Evolutionary conservation across 2,113 vertebrate species (phyloP), one percentile per base, ranked within the genome.

Genomic region (Phocoena phocoena): DNA sequence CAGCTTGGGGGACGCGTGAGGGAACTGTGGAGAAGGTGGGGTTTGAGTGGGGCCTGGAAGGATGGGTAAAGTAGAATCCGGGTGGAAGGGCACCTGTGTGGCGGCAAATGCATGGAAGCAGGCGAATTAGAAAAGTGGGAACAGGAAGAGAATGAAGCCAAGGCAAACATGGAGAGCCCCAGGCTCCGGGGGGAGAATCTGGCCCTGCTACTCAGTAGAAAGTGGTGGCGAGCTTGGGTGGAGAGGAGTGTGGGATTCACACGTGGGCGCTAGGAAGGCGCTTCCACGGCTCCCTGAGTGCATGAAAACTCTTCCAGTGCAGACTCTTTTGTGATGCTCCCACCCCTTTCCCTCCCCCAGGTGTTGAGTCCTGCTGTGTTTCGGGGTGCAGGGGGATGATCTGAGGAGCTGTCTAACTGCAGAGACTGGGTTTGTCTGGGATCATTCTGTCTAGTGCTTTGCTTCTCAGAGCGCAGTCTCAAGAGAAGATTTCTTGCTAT

Each of bases 241-340:
- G 88, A 20, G 41, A 15, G 81, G 73, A n/a, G 23, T 4, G 12
- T 26, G 28, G 28, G 74, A 47, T 55, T 62, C 26, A 11, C 14
- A 0, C 1, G 20, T 1, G 8, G 38, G 55, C 47, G 1, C 12
- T 11, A 10, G 55, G 79, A 73, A 28, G 33, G 65, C 15, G 28
- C n/a, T 10, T 26, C n/a, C 23, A 0, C 1, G 13, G 68, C n/a
- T 36, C 17, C 5, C 38, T 36, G 23, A 8, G 2, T 14, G 15
- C 13, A 9, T 0, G 4, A 6, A n/a, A 12, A 11, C 63, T 83
- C 77, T 89, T 41, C 68, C 20, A 58, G 47, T 13, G 12, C 5
- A 13, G 38, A 26, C 11, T 33, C 74, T 63, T 25, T 26, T 77
- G 38, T 2, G 21, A 11, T 26, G 7, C 25, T 68, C 47, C 33